These are phyloP conservation scores for Galaxias olidus DNA, from an alignment of 2,797 vertebrate genomes.

Conservation along the genomic window DNA sequence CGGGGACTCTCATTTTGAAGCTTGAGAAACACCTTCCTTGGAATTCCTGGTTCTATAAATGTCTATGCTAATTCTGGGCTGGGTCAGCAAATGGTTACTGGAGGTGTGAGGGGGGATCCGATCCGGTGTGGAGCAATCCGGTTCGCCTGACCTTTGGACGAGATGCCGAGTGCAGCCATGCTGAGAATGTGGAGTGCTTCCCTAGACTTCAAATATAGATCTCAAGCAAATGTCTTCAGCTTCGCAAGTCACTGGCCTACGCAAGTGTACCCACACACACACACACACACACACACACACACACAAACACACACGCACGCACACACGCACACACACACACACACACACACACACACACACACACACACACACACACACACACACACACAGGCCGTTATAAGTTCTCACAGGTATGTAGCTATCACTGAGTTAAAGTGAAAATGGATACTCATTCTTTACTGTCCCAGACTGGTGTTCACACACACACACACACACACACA, in stretches of 20 bases:
- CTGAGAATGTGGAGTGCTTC: slow-evolving; percentile 57
- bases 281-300: too few species aligned
- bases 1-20: slow-evolving; percentile 1
- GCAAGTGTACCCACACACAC: too few species aligned
- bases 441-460: slow-evolving; percentile 61
- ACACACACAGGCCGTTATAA: background rate
- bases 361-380: too few species aligned
- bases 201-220: slow-evolving; percentile 72
- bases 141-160: slow-evolving; percentile 74
- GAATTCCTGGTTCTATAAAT: slow-evolving; percentile 59
- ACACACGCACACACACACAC: too few species aligned
- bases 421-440: slow-evolving; percentile 53
- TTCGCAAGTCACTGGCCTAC: too few species aligned
- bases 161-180: slow-evolving; percentile 47
- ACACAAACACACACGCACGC: too few species aligned
- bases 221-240: slow-evolving; percentile 33
- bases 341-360: too few species aligned
- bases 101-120: slow-evolving; percentile 64
- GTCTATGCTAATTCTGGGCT: slow-evolving; percentile 61
- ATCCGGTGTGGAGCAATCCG: slow-evolving; percentile 58
- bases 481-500: too few species aligned
- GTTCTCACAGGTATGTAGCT: slow-evolving; percentile 15
- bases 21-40: slow-evolving; percentile 55
- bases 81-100: slow-evolving; percentile 67
- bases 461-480: slow-evolving; percentile 48